Evolutionary conservation across 2,113 vertebrate genomes (phyloP), one percentile per base, ranked within the genome.

Genomic region (Lathamus discolor): DNA sequence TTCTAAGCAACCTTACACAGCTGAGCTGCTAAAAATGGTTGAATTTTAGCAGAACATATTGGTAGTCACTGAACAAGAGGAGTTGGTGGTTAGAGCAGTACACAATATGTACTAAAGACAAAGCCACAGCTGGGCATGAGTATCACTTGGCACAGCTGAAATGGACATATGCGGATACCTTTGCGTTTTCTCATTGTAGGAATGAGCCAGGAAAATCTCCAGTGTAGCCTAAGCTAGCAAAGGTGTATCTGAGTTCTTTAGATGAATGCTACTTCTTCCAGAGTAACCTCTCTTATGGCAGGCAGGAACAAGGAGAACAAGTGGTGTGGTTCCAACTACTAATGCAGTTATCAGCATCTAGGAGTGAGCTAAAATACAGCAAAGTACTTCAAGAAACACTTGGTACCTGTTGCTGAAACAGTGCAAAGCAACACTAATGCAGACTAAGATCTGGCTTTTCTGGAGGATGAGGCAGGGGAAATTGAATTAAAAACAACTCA

Each of bases 1-100:
- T 97, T 95, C 97, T 94, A 97, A 93, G 97, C 96, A 97, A 97
- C 97, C 75, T 89, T 77, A 35, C 95, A 76, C 92, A 96, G 88
- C 94, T 92, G 87, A 97, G 76, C 86, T 91, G 73, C 92, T 95
- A 88, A 94, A 95, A 96, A 85, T 51, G 68, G 52, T 70, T 90
- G 88, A 81, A 83, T 85, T 96, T 97, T 90, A 90, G 88, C 92
- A 78, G 84, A 95, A 80, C 48, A 57, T 85, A 69, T 93, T 92
- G 69, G 74, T 49, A 90, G 69, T 48, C 59, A 73, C 28, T 70
- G 70, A 96, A 64, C 24, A 86, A 64, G 75, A 68, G 27, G 61
- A 88, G 22, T 2, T 86, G 63, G 27, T 66, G 46, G 33, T 69
- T 63, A 77, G 24, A 62, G 86, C 54, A 61, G 49, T 54, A 63